Conservation (phyloP, 92 coral and sea anemone species). For the Porites cylindrica region DNA sequence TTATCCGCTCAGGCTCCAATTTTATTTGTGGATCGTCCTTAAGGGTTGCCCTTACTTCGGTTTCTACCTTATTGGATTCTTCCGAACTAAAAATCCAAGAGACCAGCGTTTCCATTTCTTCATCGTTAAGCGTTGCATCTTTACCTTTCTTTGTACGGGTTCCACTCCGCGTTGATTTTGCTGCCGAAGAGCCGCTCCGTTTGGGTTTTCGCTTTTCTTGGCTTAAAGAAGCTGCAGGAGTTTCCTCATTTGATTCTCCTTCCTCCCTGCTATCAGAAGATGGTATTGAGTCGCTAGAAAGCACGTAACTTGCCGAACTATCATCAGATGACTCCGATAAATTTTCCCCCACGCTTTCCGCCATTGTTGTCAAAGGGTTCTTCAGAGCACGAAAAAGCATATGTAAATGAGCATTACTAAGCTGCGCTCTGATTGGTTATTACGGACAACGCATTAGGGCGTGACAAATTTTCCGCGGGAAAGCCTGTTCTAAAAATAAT, state of each 20-base stretch:
- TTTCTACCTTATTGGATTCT: background rate
- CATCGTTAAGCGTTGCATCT: slow-evolving; percentile 3
- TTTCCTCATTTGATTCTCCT: slow-evolving; percentile 2
- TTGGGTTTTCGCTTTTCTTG: background rate
- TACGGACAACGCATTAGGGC: too few relatives aligned
- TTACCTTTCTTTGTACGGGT: background rate
- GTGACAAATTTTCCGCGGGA: too few relatives aligned
- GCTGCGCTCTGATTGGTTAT: too few relatives aligned
- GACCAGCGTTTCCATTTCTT: slow-evolving; percentile 8
- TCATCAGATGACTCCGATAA: background rate
- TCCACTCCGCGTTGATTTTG: too few relatives aligned
- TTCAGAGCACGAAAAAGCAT: too few relatives aligned
- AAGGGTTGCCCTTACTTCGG: background rate
- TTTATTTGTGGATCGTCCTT: slow-evolving; percentile 1
- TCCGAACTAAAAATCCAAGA: slow-evolving; percentile 9
- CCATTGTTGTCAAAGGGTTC: too few relatives aligned
- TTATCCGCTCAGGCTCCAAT: background rate
- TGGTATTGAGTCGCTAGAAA: background rate
- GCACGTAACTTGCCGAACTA: background rate
- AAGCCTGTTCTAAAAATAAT: too few relatives aligned
- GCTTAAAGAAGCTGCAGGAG: background rate
- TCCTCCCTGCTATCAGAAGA: slow-evolving; percentile 4
- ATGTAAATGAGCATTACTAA: too few relatives aligned
- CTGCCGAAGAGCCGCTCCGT: too few relatives aligned
- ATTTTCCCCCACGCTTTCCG: background rate